These are phyloP conservation scores for Gobius niger DNA, from an alignment of 2,113 vertebrate genomes.

Conservation along the genomic window DNA sequence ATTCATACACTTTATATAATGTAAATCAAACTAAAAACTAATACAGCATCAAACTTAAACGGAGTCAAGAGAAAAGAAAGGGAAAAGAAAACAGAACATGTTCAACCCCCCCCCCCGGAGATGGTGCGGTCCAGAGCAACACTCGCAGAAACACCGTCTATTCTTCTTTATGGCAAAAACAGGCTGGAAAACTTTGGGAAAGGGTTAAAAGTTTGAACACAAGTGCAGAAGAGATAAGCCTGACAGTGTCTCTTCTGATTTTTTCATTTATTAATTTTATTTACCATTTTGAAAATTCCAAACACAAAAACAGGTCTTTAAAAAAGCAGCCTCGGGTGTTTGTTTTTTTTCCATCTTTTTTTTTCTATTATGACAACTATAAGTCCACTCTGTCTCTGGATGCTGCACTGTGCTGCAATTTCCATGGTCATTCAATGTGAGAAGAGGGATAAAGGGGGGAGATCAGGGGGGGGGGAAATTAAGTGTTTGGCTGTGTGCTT, in stretches of 20 bases:
- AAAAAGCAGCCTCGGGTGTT: slow-evolving; percentile 69
- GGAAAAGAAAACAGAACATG: slow-evolving; percentile 38
- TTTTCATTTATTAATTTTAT: slow-evolving; percentile 40
- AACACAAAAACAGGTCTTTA: slow-evolving; percentile 72
- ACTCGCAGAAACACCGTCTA: slow-evolving; percentile 23
- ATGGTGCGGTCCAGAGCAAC: slow-evolving; percentile 1
- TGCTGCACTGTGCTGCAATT: slow-evolving; percentile 54
- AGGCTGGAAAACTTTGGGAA: slow-evolving; percentile 3
- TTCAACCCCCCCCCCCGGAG: slow-evolving; percentile 55
- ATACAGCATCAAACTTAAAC: slow-evolving; percentile 82
- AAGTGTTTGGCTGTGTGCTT: slow-evolving; percentile 77
- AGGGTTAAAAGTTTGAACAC: slow-evolving; percentile 25
- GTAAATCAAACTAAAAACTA: slow-evolving; percentile 83
- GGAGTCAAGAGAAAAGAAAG: slow-evolving; percentile 49
- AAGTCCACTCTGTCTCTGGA: slow-evolving; percentile 60
- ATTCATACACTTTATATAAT: slow-evolving; percentile 80
- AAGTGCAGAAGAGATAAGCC: slow-evolving; percentile 53
- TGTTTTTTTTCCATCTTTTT: slow-evolving; percentile 51
- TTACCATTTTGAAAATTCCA: slow-evolving; percentile 54
- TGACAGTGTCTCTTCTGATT: slow-evolving; percentile 54
- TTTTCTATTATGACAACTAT: slow-evolving; percentile 57
- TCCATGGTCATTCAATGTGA: slow-evolving; percentile 41
- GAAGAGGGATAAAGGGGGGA: slow-evolving; percentile 3
- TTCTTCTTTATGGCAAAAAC: slow-evolving; percentile 11
- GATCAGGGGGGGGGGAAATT: slow-evolving; percentile 22